Evolutionary conservation across 2,113 vertebrate species (phyloP), one percentile per base, ranked within the genome.

Genomic region (Datnioides undecimradiatus): DNA sequence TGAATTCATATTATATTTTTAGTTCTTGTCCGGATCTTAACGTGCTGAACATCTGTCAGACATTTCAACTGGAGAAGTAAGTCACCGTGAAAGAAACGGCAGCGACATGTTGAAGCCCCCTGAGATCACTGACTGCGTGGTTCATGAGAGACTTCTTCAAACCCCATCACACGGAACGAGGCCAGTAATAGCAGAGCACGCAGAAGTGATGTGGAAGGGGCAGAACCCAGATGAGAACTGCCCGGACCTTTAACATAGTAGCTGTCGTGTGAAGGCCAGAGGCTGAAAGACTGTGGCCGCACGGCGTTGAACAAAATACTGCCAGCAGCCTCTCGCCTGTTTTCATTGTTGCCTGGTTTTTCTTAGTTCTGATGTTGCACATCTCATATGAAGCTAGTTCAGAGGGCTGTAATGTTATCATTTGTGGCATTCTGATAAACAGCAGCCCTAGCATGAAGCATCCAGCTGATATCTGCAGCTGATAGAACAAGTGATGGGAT

Each of bases 81-180:
- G n/a, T 48, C 12, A 57, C 19, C 46, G 23, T 5, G 19, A 17
- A 62, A 49, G 3, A 40, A 55, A 72, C 1, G 55, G 12, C 40
- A 46, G 58, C 0, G 4, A 45, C 58, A 57, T 57, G 51, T 33
- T 21, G 59, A 65, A 1, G 4, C 41, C 74, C 49, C 55, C 33
- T 73, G 55, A 78, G 62, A 73, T 67, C 31, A 23, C 74, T 51
- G 31, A 31, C 55, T 73, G 62, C 41, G 29, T 25, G 25, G 33
- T 52, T 76, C 25, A 48, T 25, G 14, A 41, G 59, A 54, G 48
- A 54, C 36, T 7, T 52, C 33, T 52, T 40, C 38, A 57, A 29
- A 52, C 40, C 55, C 65, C 45, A 60, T 27, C 21, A 25, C 46
- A 27, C 45, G 51, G n/a, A 59, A 23, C 2, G 14, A 48, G 11